A percentile compares a stretch with the other conserved stretches of the same genome.
These are phyloP conservation scores for Diplolepis rosae DNA, from an alignment of 2,888 invertebrate species.

Conservation along the genomic window DNA sequence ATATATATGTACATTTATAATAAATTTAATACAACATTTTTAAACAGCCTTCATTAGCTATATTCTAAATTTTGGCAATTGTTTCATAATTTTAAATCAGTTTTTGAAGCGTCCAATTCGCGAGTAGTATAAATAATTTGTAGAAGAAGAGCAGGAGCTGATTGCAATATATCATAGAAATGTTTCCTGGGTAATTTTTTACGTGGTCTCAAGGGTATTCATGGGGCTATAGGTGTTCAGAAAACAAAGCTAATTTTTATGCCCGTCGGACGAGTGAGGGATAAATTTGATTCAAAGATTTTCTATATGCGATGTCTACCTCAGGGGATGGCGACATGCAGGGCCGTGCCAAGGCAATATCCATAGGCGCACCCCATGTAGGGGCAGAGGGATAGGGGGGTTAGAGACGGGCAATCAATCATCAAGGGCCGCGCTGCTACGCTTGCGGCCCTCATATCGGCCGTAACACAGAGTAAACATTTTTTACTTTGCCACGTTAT, in stretches of 20 bases:
- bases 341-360: conserved; percentile 64
- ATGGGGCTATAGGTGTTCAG: conserved; percentile 17
- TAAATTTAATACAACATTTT: no score
- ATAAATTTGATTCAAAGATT: conserved; percentile 56
- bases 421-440: conserved; percentile 68
- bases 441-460: conserved; percentile 71
- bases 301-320: conserved; percentile 27
- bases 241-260: conserved; percentile 49
- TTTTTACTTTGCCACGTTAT: conserved; percentile 73
- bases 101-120: background rate
- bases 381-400: conserved; percentile 66
- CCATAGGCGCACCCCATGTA: conserved; percentile 64
- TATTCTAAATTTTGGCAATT: no score
- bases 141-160: background rate
- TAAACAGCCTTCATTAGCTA: no score
- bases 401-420: conserved; percentile 71
- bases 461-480: conserved; percentile 71
- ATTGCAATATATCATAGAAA: conserved; percentile 16
- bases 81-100: no score
- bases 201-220: background rate
- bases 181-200: conserved; percentile 29
- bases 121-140: background rate
- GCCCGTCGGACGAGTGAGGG: conserved; percentile 49
- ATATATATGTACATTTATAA: no score
- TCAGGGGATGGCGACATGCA: conserved; percentile 54